Evolutionary conservation across 2,797 vertebrate species (phyloP), one percentile per base, ranked within the genome.

Genomic region (Poecile montanus): DNA sequence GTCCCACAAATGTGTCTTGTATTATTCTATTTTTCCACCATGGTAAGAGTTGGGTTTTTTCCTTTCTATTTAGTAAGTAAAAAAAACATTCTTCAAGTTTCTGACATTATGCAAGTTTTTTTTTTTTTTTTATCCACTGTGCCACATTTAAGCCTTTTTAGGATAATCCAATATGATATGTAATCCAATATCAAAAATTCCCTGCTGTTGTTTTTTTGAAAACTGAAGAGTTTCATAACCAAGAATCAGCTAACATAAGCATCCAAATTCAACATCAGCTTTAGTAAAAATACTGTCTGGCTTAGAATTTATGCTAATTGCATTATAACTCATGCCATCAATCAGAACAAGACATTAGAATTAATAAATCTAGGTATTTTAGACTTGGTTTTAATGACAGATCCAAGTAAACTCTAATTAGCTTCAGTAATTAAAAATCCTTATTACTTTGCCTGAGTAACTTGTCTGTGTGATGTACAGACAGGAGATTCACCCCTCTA

Each of bases 381-480:
- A 57, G 50, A 76, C 57, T 71, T 92, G 60, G 51, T 81, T 88
- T 80, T 75, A 85, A 92, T 7, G 40, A 65, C 16, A 88, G 7
- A 22, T 83, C 45, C 29, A 93, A 83, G 92, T 76, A 95, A 94
- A 85, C 1, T 30, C 4, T 58, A 65, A 80, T 87, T 92, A 93
- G 14, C 6, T 91, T 86, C 44, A 84, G 48, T 36, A 80, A 78
- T 95, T 94, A 77, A 36, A 72, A 80, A 67, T 83, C 3, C 21
- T 32, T 70, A 36, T 63, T 89, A 16, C 4, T 56, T 82, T 73
- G 8, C 63, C 23, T 63, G 54, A 90, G 8, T 83, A 88, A 51
- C 48, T 85, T 40, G 9, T 47, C 50, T 47, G 1, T 66, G 30
- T 66, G n/a, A 60, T 50, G 9, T 26, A 70, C 62, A 73, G 61